These are phyloP conservation scores for Allygus modestus DNA, from an alignment of 2,888 invertebrate genomes.

Conservation along the genomic window DNA sequence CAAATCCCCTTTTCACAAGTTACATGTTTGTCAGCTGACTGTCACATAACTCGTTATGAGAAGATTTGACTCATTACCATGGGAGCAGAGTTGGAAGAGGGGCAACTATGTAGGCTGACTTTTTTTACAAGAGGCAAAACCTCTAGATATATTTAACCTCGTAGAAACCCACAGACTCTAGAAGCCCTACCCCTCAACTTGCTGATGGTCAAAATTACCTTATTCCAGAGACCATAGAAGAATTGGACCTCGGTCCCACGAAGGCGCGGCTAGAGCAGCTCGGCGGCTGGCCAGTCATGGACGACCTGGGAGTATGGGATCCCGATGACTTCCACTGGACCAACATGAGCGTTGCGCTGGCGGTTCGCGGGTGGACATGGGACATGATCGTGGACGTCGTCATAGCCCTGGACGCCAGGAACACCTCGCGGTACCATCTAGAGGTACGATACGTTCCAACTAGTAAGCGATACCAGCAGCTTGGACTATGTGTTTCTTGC, in stretches of 20 bases:
- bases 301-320: slow-evolving; percentile 31
- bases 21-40: too few relatives aligned
- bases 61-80: too few relatives aligned
- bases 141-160: too few relatives aligned
- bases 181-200: too few relatives aligned
- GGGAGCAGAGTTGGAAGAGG: too few relatives aligned
- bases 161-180: too few relatives aligned
- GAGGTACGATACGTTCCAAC: slow-evolving; percentile 15
- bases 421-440: slow-evolving; percentile 12
- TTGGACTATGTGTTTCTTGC: too few relatives aligned
- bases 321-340: slow-evolving; percentile 26
- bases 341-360: slow-evolving; percentile 19
- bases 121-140: too few relatives aligned
- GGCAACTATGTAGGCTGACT: too few relatives aligned
- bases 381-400: slow-evolving; percentile 39
- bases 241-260: not conserved
- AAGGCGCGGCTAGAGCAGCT: slow-evolving; percentile 18
- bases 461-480: not conserved
- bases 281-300: slow-evolving; percentile 42
- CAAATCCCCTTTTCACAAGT: too few relatives aligned
- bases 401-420: not conserved
- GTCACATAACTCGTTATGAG: too few relatives aligned
- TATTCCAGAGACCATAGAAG: slow-evolving; percentile 3
- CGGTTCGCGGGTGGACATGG: not conserved
- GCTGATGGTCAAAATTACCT: too few relatives aligned